These are phyloP conservation scores for Ceratosolen solmsi DNA, from an alignment of 1,140 invertebrate species.

Conservation along the genomic window DNA sequence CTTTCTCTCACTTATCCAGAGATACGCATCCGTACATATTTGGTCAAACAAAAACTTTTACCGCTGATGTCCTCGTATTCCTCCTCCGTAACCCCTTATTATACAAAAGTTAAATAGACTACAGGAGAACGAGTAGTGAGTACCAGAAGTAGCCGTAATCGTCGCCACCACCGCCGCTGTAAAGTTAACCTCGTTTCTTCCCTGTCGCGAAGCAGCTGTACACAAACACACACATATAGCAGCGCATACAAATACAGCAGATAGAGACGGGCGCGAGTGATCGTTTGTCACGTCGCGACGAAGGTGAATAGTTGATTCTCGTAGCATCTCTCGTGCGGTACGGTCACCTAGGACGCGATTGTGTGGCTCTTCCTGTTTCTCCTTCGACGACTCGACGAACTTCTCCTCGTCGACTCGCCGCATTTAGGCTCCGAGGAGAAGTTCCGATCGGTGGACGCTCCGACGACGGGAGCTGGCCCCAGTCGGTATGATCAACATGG, in stretches of 20 bases:
- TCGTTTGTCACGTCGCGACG: neutral
- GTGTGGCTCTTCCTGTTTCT: conserved; percentile 35
- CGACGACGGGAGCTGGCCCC: conserved; percentile 1
- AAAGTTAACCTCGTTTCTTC: conserved; percentile 38
- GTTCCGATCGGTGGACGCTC: neutral
- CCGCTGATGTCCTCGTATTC: conserved; percentile 83
- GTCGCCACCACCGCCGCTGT: neutral
- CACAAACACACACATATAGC: neutral
- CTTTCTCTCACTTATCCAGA: neutral
- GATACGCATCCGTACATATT: neutral
- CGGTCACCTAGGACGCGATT: neutral
- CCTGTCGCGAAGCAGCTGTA: conserved; percentile 29
- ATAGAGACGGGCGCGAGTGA: neutral
- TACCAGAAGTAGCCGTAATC: neutral
- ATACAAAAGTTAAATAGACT: too few relatives aligned
- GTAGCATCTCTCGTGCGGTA: neutral
- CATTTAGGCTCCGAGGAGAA: neutral
- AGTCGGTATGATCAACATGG: conserved; percentile 77
- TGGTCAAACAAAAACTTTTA: conserved; percentile 65
- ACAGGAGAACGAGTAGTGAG: neutral
- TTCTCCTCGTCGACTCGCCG: neutral
- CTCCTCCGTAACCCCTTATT: neutral
- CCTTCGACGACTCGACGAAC: conserved; percentile 7
- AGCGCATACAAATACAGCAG: neutral
- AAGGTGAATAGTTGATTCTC: conserved; percentile 11